Conservation (phyloP, 2,888 invertebrate genomes). For the Gymnoscelis rufifasciata region DNA sequence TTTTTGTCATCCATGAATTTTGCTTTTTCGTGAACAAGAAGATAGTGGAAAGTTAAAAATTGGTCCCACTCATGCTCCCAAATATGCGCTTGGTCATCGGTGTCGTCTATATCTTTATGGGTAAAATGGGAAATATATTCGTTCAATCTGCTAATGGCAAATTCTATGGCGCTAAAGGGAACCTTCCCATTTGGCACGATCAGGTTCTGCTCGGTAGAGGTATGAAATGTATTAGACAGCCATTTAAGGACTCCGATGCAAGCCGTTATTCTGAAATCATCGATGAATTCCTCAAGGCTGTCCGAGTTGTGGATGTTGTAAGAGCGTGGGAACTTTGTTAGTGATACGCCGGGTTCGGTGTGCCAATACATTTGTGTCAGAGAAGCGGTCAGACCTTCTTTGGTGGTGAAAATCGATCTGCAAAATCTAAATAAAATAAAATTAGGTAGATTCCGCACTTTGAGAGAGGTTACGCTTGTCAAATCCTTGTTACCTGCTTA, state of each 20-base stretch:
- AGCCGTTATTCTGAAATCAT: constrained; percentile 93
- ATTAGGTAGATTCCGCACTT: too few species aligned
- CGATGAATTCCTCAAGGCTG: constrained; percentile 89
- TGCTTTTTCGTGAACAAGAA: constrained; percentile 82
- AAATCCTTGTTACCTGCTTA: constrained; percentile 63
- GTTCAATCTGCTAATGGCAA: constrained; percentile 87
- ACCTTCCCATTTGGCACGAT: constrained; percentile 82
- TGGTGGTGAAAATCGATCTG: constrained; percentile 93
- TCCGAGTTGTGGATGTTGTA: constrained; percentile 90
- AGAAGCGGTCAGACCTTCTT: constrained; percentile 90
- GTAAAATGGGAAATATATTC: constrained; percentile 86
- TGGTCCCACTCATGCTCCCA: constrained; percentile 96
- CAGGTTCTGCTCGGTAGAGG: constrained; percentile 76
- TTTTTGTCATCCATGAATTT: constrained; percentile 70
- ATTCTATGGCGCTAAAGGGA: constrained; percentile 87
- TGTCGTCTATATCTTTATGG: constrained; percentile 88
- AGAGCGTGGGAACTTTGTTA: constrained; percentile 91
- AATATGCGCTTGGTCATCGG: constrained; percentile 80
- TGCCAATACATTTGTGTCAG: constrained; percentile 92
- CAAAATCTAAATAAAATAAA: constrained; percentile 82
- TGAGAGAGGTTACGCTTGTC: too few species aligned
- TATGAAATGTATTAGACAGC: constrained; percentile 80
- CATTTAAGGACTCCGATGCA: constrained; percentile 91
- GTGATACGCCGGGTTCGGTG: constrained; percentile 88
- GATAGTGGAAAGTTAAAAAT: constrained; percentile 84